A percentile compares a stretch with the other conserved stretches of the same genome.
phyloP scores from a whole-genome alignment of 2,113 vertebrate genomes.

The Melierax canorus region DNA sequence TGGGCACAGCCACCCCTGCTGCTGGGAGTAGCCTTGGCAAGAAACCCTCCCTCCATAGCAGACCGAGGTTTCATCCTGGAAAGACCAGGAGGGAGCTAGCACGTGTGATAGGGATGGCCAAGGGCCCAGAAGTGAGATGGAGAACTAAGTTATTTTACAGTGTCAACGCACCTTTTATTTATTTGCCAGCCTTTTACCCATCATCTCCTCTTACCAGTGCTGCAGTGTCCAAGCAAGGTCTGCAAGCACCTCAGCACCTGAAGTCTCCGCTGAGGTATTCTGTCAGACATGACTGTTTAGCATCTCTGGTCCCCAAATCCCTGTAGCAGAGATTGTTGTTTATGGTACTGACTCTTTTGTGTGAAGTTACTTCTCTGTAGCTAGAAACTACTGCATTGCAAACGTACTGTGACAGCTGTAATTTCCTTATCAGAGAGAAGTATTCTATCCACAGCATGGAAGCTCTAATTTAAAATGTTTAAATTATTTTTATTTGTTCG shows the following conservation, averaged over 20 bases:
- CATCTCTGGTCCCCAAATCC: not conserved
- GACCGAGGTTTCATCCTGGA: fast-evolving
- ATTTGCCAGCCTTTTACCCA: not conserved
- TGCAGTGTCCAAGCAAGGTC: not conserved
- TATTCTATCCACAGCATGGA: not conserved
- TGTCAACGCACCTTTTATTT: not conserved
- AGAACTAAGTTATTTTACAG: not conserved
- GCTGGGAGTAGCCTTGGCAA: fast-evolving
- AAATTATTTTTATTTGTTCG: not conserved
- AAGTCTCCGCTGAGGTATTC: not conserved
- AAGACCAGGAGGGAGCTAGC: not conserved
- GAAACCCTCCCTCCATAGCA: not conserved
- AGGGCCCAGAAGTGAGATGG: not conserved
- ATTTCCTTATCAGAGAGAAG: not conserved
- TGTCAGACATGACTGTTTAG: fast-evolving
- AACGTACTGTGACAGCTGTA: not conserved
- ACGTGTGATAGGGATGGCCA: too few relatives aligned
- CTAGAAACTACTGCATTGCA: not conserved
- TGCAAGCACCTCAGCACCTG: not conserved
- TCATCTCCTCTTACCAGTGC: not conserved
- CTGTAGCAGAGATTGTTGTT: not conserved
- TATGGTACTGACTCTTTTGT: not conserved
- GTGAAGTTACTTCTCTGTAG: not conserved
- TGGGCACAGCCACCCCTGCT: not conserved
- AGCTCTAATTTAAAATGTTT: not conserved